These are phyloP conservation scores for Anthoptus insignis DNA, from an alignment of 2,888 invertebrate genomes.

Conservation along the genomic window DNA sequence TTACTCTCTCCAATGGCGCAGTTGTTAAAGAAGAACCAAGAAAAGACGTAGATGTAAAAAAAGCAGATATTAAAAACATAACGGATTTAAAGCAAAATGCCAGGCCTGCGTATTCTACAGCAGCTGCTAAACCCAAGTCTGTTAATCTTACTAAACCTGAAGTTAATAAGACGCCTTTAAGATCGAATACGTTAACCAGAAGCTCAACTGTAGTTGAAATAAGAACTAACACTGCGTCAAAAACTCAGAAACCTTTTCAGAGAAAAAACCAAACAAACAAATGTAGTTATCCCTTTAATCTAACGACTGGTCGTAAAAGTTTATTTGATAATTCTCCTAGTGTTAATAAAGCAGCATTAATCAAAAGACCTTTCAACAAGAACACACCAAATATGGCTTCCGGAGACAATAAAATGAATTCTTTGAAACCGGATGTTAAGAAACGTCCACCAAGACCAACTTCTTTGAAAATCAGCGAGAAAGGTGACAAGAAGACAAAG, in stretches of 20 bases:
- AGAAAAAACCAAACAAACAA: constrained; percentile 73
- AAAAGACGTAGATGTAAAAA: constrained; percentile 59
- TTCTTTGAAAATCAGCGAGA: constrained; percentile 70
- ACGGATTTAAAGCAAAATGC: constrained; percentile 57
- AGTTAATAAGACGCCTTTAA: constrained; percentile 66
- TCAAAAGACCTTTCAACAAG: constrained; percentile 62
- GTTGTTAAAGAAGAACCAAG: constrained; percentile 46
- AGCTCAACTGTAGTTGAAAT: constrained; percentile 83
- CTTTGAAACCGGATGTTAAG: constrained; percentile 63
- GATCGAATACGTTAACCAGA: constrained; percentile 61
- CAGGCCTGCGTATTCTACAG: constrained; percentile 82
- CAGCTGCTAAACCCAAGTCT: constrained; percentile 81
- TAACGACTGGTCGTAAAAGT: constrained; percentile 80
- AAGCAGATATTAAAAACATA: constrained; percentile 54
- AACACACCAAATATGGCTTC: constrained; percentile 61
- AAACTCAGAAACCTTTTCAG: constrained; percentile 61
- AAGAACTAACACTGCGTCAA: constrained; percentile 60
- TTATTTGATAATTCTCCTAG: constrained; percentile 69
- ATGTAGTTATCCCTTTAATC: constrained; percentile 83
- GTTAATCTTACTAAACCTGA: constrained; percentile 64
- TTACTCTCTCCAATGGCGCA: constrained; percentile 1
- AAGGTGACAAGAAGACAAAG: constrained; percentile 59
- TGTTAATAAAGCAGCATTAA: constrained; percentile 55
- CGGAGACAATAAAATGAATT: constrained; percentile 64
- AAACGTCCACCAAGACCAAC: constrained; percentile 68